Evolutionary conservation across 2,797 vertebrate genomes (phyloP).

Genomic region (Pitangus sulphuratus): DNA sequence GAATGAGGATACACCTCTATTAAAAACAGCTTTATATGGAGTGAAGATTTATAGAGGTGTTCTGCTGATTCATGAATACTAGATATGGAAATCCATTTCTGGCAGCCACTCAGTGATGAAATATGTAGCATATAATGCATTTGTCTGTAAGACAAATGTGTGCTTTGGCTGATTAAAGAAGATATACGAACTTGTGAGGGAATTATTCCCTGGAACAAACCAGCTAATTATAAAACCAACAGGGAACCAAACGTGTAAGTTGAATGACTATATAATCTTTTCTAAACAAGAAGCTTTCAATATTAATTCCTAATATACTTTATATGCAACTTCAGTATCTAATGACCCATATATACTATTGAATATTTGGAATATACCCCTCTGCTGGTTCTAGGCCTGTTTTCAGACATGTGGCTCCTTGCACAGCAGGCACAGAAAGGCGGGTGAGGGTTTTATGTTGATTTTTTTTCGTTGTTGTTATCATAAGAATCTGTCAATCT

Average conservation of each 20-base stretch:
- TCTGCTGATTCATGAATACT: conserved; percentile 56
- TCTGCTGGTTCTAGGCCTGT: not conserved
- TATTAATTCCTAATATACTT: not conserved
- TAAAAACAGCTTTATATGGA: not conserved
- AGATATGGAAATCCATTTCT: conserved; percentile 52
- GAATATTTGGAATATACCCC: not conserved
- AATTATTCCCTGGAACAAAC: not conserved
- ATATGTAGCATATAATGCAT: conserved; percentile 19
- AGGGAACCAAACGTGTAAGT: not conserved
- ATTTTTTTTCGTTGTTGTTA: not conserved
- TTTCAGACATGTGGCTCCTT: not conserved
- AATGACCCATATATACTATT: rapidly evolving
- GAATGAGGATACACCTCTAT: not conserved
- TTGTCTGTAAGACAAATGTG: conserved; percentile 52
- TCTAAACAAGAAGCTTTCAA: not conserved
- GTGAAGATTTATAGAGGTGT: conserved; percentile 48
- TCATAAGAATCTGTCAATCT: conserved; percentile 13
- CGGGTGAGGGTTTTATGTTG: rapidly evolving
- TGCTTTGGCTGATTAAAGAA: conserved; percentile 29
- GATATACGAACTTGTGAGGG: not conserved
- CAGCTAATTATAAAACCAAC: conserved; percentile 17
- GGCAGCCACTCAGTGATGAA: conserved; percentile 44
- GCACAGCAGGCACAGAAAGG: not conserved
- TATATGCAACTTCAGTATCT: not conserved
- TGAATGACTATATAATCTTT: not conserved